Conservation (phyloP, 2,888 invertebrate genomes). For the Heliconius ismenius region DNA sequence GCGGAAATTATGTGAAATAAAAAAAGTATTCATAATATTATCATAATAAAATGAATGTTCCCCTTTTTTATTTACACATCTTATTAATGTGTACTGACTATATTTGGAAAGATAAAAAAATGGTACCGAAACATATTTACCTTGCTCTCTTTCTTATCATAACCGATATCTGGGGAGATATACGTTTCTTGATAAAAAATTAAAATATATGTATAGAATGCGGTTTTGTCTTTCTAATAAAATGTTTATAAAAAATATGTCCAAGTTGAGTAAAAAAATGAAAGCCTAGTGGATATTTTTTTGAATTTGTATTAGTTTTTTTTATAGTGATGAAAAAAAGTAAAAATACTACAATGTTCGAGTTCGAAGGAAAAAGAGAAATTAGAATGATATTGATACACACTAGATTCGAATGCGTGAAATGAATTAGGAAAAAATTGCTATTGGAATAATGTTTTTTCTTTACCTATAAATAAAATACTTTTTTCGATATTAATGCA, state of each 20-base stretch:
- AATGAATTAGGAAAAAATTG: no score
- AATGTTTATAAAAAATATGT: not conserved
- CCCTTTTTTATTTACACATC: not conserved
- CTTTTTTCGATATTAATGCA: not conserved
- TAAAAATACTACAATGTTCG: no score
- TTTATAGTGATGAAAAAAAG: no score
- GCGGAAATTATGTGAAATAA: not conserved
- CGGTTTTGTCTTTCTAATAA: not conserved
- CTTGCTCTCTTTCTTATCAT: constrained; percentile 19
- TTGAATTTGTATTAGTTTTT: no score
- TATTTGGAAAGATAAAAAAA: constrained; percentile 11
- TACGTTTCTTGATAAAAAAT: not conserved
- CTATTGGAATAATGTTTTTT: not conserved
- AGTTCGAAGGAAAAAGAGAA: no score
- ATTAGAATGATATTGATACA: no score
- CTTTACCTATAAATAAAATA: not conserved
- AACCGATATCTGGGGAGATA: constrained; percentile 7
- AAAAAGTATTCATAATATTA: not conserved
- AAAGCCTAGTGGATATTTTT: no score
- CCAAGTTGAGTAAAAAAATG: no score
- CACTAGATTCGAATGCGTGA: no score
- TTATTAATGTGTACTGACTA: not conserved
- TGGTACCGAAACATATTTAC: not conserved
- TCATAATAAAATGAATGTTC: not conserved
- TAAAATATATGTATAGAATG: not conserved